Conservation (phyloP, 2,113 vertebrate genomes). For the Ibidorhyncha struthersii region DNA sequence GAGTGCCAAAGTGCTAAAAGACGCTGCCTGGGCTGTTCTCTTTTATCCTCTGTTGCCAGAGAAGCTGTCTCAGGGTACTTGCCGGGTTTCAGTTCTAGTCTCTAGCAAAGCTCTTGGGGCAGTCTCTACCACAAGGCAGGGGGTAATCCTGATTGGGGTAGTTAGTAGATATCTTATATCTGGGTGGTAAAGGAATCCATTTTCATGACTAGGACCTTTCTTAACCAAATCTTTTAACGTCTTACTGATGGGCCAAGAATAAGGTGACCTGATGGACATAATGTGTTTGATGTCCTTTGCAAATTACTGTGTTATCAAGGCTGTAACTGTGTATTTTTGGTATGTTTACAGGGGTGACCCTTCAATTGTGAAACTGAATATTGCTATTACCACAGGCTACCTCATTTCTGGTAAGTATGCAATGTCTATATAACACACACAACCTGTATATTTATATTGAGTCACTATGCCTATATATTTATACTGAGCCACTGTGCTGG, state of each 20-base stretch:
- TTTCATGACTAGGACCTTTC: not conserved
- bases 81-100: not conserved
- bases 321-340: slow-evolving; percentile 26
- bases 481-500: not conserved
- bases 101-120: not conserved
- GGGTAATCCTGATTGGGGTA: not conserved
- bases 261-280: not conserved
- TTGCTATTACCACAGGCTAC: slow-evolving; percentile 96
- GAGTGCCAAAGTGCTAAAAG: not conserved
- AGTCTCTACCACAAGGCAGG: not conserved
- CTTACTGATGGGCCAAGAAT: not conserved
- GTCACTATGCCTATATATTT: not conserved
- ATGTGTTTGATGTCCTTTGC: not conserved
- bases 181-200: not conserved
- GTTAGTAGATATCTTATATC: not conserved
- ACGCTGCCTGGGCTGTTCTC: not conserved
- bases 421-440: not conserved
- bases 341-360: slow-evolving; percentile 88
- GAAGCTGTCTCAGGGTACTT: not conserved
- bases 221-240: not conserved
- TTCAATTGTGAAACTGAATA: slow-evolving; percentile 87
- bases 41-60: not conserved
- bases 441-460: not conserved
- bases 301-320: not conserved
- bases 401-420: slow-evolving; percentile 94